Evolutionary conservation across 2,797 vertebrate species (phyloP), one percentile per base, ranked within the genome.

Genomic region (Microchirus variegatus): DNA sequence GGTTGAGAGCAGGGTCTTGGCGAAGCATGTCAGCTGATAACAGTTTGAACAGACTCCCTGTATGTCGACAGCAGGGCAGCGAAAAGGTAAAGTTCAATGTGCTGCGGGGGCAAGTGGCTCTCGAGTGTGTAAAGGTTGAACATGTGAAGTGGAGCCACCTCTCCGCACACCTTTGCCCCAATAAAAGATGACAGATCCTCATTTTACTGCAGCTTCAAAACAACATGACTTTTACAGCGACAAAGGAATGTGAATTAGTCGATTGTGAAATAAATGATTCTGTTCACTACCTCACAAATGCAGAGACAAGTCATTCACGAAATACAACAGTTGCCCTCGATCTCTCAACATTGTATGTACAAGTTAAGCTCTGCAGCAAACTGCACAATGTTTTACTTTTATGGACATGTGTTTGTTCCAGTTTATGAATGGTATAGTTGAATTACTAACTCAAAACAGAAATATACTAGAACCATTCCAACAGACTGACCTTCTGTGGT

Each of bases 121-220:
- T 82, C 51, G 70, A 88, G 83, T 68, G 49, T 0, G 15, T 42
- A 52, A 67, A 72, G 81, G 80, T 82, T 69, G 62, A 74, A 72
- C 52, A 69, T 12, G 12, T 40, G 51, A 60, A 18, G 67, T 78
- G 54, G 72, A 88, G 90, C 82, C 81, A 86, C 87, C 85, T 87
- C 70, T 49, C 50, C 50, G 42, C 54, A 36, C 16, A 11, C 54
- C 44, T 63, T 9, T 17, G 47, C 36, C 51, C 22, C 55, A 19
- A 38, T 0, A 1, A 80, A 70, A 57, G 75, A 55, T 58, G 49
- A 73, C 53, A 22, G 61, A 65, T 47, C 35, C 59, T 58, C 53
- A n/a, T 4, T 44, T 46, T 7, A 9, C 51, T 31, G 45, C 38
- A 52, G 36, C 52, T 43, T 63, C 8, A 31, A 8, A 37, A 56